Percentiles rank a stretch among this genome's conserved stretches.
These are phyloP conservation scores for Heteromurus nitidus DNA, from an alignment of 2,888 invertebrate genomes.

Conservation along the genomic window DNA sequence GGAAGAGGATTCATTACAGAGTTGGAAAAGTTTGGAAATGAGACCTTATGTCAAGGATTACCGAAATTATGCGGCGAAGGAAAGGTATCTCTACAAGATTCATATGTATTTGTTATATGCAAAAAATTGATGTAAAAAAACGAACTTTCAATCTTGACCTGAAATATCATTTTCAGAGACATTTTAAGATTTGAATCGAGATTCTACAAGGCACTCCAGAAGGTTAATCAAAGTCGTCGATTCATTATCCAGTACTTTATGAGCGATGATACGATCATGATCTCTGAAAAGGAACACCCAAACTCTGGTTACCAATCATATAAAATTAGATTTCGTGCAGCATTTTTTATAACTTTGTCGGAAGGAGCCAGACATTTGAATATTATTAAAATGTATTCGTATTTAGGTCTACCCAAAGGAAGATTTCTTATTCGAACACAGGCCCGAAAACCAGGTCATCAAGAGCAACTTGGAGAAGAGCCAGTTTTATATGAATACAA, in stretches of 20 bases:
- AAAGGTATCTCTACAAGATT: too few species aligned
- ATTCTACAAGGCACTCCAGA: conserved; percentile 80
- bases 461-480: conserved; percentile 82
- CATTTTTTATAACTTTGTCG: too few species aligned
- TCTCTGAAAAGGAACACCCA: conserved; percentile 85
- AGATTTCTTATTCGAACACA: conserved; percentile 78
- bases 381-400: neutral
- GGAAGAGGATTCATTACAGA: conserved; percentile 91
- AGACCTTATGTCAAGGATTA: conserved; percentile 84
- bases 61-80: conserved; percentile 82
- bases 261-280: conserved; percentile 88
- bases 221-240: conserved; percentile 78
- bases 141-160: too few species aligned
- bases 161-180: conserved; percentile 79
- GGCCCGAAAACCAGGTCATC: conserved; percentile 84
- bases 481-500: conserved; percentile 85
- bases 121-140: too few species aligned
- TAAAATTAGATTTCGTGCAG: too few species aligned
- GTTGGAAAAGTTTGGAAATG: conserved; percentile 87
- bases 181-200: conserved; percentile 87
- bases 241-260: conserved; percentile 90
- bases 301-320: conserved; percentile 80
- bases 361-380: neutral
- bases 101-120: too few species aligned
- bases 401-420: conserved; percentile 76